Conservation (phyloP, 2,113 vertebrate genomes). For the Caretta caretta region DNA sequence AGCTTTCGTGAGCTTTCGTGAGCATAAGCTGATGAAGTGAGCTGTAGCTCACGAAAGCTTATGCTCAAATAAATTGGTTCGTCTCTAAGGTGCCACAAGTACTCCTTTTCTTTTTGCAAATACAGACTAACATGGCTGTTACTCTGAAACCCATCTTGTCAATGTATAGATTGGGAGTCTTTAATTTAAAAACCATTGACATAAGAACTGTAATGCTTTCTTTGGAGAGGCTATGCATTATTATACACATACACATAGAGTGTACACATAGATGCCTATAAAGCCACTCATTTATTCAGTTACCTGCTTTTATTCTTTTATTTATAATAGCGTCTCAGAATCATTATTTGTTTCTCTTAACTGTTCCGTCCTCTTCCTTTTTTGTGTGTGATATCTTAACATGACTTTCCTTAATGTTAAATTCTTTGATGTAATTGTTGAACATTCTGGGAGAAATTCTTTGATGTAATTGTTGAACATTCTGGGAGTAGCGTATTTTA, state of each 20-base stretch:
- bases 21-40: no score
- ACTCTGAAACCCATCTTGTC: not conserved
- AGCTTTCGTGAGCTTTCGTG: no score
- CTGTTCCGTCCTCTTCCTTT: not conserved
- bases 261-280: not conserved
- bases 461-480: slow-evolving; percentile 8
- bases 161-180: not conserved
- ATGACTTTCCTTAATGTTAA: not conserved
- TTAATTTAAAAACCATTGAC: not conserved
- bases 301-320: not conserved
- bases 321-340: not conserved
- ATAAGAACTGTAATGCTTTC: not conserved
- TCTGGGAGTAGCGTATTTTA: slow-evolving; percentile 43
- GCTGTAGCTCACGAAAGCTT: no score
- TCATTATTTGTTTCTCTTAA: not conserved
- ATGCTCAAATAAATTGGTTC: no score
- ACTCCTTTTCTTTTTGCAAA: no score
- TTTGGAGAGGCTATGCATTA: not conserved
- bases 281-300: not conserved
- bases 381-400: not conserved
- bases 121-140: no score
- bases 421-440: not conserved
- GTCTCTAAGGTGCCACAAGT: no score
- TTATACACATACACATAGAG: not conserved
- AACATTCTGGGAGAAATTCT: slow-evolving; percentile 18